Base-by-base conservation (phyloP, 2,113 vertebrate species). In the Gobius niger region DNA sequence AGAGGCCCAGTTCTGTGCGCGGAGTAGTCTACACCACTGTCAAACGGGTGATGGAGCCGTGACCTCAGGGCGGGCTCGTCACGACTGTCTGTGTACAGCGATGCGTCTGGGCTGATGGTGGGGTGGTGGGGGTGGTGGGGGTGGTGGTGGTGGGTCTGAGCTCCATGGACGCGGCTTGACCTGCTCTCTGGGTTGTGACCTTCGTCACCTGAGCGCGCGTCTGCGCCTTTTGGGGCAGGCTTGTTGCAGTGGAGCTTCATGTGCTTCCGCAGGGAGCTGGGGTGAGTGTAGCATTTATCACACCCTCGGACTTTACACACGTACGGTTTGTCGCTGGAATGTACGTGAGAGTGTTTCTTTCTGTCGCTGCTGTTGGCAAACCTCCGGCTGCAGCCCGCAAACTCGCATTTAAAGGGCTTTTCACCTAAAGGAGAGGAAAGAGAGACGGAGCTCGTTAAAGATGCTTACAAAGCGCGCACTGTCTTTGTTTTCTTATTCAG, bases 371-470 rank as follows among this genome's bases (percentile, higher is more conserved):
- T 92, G 88, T 92, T 93, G 52, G 91, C 91, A 76, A 93, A 92
- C 60, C 85, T 85, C 83, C 91, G 91, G 80, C 82, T 90, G 85
- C 89, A 93, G 82, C 91, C 90, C 46, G 92, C 73, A 77, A 92
- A 94, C 79, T 93, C 92, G 42, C 91, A 92, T 82, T 89, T 89
- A 85, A 94, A 94, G 51, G 90, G 88, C 84, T 92, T 93, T 84
- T 93, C 76, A 90, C 92, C 93, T 93, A 88, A 87, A 92, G 65
- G 76, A 85, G 82, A 80, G 89, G 57, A 90, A 50, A 88, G 72
- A 83, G 81, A 90, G 82, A 89, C 77, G 65, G 70, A 72, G 72
- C 70, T 77, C 72, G 87, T 90, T 88, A 92, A 71, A 73, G 59
- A 53, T 68, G 51, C 44, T 63, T 65, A 62, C 11, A 86, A 73